Evolutionary conservation across 2,797 vertebrate genomes (phyloP).

Genomic region (Chelmon rostratus): DNA sequence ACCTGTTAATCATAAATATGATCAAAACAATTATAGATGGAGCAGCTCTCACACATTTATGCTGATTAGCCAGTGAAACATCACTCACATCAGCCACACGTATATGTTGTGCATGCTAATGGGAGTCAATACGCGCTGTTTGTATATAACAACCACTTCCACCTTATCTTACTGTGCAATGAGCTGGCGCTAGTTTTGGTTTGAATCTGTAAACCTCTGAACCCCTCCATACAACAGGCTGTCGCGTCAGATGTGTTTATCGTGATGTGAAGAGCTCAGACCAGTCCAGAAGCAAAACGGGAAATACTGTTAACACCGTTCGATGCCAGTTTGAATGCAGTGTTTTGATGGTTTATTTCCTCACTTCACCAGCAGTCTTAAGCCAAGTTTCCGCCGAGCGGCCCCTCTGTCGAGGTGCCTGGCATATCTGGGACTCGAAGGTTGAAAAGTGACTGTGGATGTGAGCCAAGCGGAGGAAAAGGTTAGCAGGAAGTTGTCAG

Average conservation of each 20-base stretch:
- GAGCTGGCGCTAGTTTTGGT: not conserved
- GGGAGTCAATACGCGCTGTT: not conserved
- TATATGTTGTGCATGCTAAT: not conserved
- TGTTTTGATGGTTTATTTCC: conserved; percentile 12
- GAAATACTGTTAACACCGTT: not conserved
- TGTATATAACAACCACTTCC: not conserved
- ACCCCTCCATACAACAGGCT: too few species aligned
- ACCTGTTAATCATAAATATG: not conserved
- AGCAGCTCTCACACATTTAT: not conserved
- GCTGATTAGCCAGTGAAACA: not conserved
- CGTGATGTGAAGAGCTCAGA: not conserved
- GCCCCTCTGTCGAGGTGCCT: too few species aligned
- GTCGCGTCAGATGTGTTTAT: conserved; percentile 16
- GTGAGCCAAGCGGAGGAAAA: too few species aligned
- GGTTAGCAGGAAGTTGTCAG: too few species aligned
- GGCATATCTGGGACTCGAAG: too few species aligned
- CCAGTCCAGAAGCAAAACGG: not conserved
- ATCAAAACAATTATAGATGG: not conserved
- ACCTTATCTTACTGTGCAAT: not conserved
- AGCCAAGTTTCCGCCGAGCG: too few species aligned
- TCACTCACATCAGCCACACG: not conserved
- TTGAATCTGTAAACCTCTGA: conserved; percentile 4
- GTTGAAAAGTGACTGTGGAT: too few species aligned
- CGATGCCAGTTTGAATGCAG: not conserved
- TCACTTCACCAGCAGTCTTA: not conserved